Conservation (phyloP, 92 coral and sea anemone genomes). For the Anthopleura xanthogrammica region DNA sequence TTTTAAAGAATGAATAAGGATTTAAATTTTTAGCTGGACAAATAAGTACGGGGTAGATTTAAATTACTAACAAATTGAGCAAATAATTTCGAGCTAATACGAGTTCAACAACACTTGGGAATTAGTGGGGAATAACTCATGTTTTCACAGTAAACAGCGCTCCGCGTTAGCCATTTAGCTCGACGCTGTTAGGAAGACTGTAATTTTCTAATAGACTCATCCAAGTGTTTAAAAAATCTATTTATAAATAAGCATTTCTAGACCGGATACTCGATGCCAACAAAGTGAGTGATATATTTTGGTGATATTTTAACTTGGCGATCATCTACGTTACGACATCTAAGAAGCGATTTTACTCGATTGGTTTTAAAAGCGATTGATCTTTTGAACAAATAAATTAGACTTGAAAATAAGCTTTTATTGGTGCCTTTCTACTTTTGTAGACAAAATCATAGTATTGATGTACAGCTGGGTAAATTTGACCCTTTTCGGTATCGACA, state of each 20-base stretch:
- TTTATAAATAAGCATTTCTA: background rate
- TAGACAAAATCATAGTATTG: background rate
- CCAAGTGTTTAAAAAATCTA: background rate
- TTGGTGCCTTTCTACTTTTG: background rate
- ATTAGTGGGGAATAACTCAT: no score
- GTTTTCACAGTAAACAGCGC: background rate
- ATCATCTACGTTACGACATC: no score
- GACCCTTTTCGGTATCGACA: background rate
- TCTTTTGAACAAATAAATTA: background rate
- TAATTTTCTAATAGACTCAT: background rate
- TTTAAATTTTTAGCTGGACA: no score
- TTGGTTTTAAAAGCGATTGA: background rate
- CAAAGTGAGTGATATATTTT: background rate
- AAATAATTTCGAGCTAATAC: no score
- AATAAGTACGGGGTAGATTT: no score
- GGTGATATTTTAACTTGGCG: background rate
- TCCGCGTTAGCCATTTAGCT: background rate
- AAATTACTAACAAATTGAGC: no score
- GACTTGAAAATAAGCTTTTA: background rate
- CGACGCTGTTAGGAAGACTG: background rate
- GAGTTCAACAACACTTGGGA: no score
- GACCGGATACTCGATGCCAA: background rate
- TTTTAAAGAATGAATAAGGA: no score
- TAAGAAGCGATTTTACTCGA: background rate
- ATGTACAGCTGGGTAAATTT: slow-evolving; percentile 12